phyloP scores from a whole-genome alignment of 2,113 vertebrate species.

The Dipodomys spectabilis region DNA sequence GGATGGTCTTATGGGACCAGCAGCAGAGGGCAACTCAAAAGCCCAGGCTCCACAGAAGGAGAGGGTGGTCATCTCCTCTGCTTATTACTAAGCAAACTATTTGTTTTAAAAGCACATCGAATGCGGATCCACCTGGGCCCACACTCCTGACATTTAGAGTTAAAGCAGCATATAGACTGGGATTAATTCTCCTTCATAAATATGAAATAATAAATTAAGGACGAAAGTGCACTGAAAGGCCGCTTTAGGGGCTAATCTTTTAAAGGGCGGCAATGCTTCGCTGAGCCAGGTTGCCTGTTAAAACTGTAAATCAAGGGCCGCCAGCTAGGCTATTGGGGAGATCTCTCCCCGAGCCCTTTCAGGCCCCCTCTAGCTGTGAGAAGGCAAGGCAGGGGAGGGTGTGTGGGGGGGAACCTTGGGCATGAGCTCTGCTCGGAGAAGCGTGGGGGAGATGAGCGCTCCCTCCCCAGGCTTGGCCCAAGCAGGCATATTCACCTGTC shows the following conservation, averaged over 20 bases:
- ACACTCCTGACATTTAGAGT: conserved; percentile 71
- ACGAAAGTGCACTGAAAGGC: conserved; percentile 82
- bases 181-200: conserved; percentile 84
- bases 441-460: not conserved
- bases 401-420: not conserved
- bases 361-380: conserved; percentile 33
- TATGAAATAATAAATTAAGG: conserved; percentile 85
- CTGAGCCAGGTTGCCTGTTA: conserved; percentile 82
- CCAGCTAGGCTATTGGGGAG: conserved; percentile 44
- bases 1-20: not conserved
- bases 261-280: conserved; percentile 83
- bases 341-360: not conserved
- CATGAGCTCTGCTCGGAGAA: not conserved
- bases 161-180: conserved; percentile 71
- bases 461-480: not conserved
- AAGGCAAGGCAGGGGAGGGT: not conserved
- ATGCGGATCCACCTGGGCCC: conserved; percentile 64
- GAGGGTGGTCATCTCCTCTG: conserved; percentile 45
- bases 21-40: conserved; percentile 4
- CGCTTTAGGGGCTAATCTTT: conserved; percentile 85
- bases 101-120: conserved; percentile 74
- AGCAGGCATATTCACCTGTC: conserved; percentile 88
- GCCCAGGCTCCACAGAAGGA: not conserved
- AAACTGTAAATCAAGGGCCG: conserved; percentile 84
- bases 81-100: conserved; percentile 78